Evolutionary conservation across 1,140 invertebrate species (phyloP), one percentile per base, ranked within the genome.

Genomic region (Drosophila ogumai): DNA sequence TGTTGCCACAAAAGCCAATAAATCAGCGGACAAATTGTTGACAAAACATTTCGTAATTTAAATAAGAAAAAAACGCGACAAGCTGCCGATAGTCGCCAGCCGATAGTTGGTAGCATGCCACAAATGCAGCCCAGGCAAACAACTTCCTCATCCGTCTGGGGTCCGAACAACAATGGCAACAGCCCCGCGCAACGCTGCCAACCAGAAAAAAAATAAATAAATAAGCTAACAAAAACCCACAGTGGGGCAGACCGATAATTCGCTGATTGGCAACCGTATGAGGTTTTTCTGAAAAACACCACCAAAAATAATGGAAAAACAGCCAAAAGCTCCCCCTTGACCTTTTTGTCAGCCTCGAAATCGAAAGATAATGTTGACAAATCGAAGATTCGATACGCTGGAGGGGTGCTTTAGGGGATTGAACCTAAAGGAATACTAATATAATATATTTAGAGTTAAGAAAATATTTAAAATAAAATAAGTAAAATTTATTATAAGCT

Each of bases 11-110:
- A 61, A 55, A 38, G 79, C 81, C 74, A 75, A 88, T 90, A 90
- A 90, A 90, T 90, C 85, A 90, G 66, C 61, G 64, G 86, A 90
- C 85, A 90, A 90, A 90, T 90, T 90, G 85, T 90, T 90, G 85
- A 90, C 85, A 90, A 90, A 90, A 85, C 85, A 90, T 90, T 90
- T 90, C 77, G 82, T 91, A 90, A 90, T 91, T 90, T 91, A 75
- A 90, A 90, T 90, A 86, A 86, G 81, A 75, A 68, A 85, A 77
- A 76, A 82, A 64, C 44, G 34, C 76, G 68, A 84, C 81, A 84
- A 72, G 63, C 68, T 75, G 78, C 81, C 85, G 81, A 88, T 85
- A 84, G 85, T 84, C 55, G 69, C 36, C 65, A 17, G 28, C 63
- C 82, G 79, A 81, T 86, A 87, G 82, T 81, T 78, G 81, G 72